Conservation (phyloP, 2,888 invertebrate species). For the Sturmia bella region DNA sequence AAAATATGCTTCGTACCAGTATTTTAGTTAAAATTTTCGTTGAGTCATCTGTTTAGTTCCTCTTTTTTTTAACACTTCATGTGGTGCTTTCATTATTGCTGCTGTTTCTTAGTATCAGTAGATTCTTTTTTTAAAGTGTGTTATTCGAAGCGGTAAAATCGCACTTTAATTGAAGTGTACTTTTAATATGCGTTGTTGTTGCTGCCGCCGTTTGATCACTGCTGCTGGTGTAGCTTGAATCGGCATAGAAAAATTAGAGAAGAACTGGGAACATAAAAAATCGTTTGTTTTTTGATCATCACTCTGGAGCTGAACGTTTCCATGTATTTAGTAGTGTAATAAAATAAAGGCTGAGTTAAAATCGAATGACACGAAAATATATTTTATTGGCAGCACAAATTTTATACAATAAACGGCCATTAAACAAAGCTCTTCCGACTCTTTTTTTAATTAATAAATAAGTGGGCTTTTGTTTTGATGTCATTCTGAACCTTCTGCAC, state of each 20-base stretch:
- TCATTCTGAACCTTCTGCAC: not conserved
- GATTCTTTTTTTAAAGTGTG: constrained; percentile 36
- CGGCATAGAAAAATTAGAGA: constrained; percentile 8
- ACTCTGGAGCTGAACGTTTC: constrained; percentile 48
- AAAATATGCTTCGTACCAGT: constrained; percentile 35
- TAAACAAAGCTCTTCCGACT: constrained; percentile 20
- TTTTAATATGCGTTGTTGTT: constrained; percentile 15
- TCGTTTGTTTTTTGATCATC: constrained; percentile 51
- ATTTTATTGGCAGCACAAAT: constrained; percentile 33
- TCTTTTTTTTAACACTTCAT: constrained; percentile 4
- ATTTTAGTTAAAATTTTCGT: constrained; percentile 50
- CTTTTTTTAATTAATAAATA: constrained; percentile 31
- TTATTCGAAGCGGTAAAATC: constrained; percentile 49
- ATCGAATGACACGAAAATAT: constrained; percentile 25
- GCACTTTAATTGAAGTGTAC: constrained; percentile 62
- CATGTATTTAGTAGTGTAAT: constrained; percentile 13
- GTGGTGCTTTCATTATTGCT: constrained; percentile 29
- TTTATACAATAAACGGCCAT: constrained; percentile 32
- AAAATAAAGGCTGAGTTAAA: not conserved
- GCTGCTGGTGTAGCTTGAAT: constrained; percentile 39
- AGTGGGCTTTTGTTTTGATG: constrained; percentile 20
- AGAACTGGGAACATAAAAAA: constrained; percentile 10
- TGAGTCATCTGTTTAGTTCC: constrained; percentile 49
- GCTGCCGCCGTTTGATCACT: constrained; percentile 16
- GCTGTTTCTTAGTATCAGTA: constrained; percentile 13